Conservation (phyloP, 1,140 invertebrate species). For the Zaprionus camerounensis region DNA sequence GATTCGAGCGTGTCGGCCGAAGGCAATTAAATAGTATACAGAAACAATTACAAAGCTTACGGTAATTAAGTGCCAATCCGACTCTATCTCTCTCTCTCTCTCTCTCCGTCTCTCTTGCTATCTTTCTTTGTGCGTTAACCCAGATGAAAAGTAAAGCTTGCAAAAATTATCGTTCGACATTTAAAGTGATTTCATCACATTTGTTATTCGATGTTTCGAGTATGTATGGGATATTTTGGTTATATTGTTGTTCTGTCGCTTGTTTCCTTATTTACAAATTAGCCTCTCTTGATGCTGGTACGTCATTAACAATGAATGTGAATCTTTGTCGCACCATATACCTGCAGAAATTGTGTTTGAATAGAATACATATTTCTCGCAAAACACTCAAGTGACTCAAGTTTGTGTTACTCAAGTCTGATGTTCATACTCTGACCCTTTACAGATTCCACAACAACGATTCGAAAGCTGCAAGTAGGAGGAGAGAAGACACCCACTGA, state of each 20-base stretch:
- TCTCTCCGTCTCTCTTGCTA: background rate
- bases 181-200: constrained; percentile 78
- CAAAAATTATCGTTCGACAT: constrained; percentile 42
- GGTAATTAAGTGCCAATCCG: constrained; percentile 63
- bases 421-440: background rate
- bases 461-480: background rate
- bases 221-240: constrained; percentile 50
- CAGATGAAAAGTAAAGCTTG: constrained; percentile 40
- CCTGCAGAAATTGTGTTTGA: background rate
- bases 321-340: background rate
- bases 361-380: background rate
- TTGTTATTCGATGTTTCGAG: constrained; percentile 50
- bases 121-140: constrained; percentile 49
- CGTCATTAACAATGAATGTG: constrained; percentile 9
- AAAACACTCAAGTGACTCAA: background rate
- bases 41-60: constrained; percentile 45
- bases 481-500: background rate
- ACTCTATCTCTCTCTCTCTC: background rate
- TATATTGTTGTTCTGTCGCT: constrained; percentile 12
- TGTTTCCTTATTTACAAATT: constrained; percentile 61
- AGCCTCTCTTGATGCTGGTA: constrained; percentile 45
- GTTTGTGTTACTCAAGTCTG: background rate
- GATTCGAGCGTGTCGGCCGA: constrained; percentile 43
- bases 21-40: constrained; percentile 27
- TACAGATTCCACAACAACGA: background rate